These are phyloP conservation scores for Apis laboriosa DNA, from an alignment of 1,140 invertebrate genomes.

Conservation along the genomic window DNA sequence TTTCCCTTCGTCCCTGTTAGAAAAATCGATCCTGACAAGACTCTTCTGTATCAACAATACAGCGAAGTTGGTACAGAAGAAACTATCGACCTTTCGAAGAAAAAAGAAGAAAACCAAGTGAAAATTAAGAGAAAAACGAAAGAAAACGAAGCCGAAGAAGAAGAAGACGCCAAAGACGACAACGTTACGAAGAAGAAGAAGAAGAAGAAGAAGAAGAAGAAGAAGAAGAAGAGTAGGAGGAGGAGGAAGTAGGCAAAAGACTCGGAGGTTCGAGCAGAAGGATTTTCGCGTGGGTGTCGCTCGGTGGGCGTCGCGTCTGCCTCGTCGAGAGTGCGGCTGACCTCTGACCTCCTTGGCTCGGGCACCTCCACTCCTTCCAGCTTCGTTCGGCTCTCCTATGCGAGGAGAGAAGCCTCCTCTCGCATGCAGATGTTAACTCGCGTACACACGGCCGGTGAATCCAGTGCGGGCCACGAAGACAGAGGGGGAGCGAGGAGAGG, in stretches of 20 bases:
- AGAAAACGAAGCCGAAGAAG: slow-evolving; percentile 32
- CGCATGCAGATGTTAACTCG: slow-evolving; percentile 71
- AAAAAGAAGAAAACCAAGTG: not conserved
- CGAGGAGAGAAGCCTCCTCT: slow-evolving; percentile 53
- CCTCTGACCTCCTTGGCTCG: slow-evolving; percentile 67
- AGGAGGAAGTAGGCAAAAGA: slow-evolving; percentile 57
- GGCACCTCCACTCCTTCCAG: slow-evolving; percentile 59
- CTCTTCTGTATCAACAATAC: no score
- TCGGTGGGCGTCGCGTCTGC: slow-evolving; percentile 79
- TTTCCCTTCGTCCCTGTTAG: no score
- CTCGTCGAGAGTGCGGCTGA: slow-evolving; percentile 73
- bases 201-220: slow-evolving; percentile 54
- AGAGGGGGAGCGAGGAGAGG: slow-evolving; percentile 4
- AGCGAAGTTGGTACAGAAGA: no score
- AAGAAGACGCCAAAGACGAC: slow-evolving; percentile 28
- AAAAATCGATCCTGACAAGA: no score
- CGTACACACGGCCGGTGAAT: slow-evolving; percentile 54
- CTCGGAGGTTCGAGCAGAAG: slow-evolving; percentile 55
- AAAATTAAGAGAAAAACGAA: not conserved
- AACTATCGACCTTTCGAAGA: not conserved
- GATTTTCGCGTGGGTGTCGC: slow-evolving; percentile 74
- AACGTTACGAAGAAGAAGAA: slow-evolving; percentile 36
- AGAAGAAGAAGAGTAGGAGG: slow-evolving; percentile 50
- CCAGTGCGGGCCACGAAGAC: slow-evolving; percentile 36
- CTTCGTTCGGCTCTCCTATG: slow-evolving; percentile 44